These are phyloP conservation scores for Ceratotherium simum DNA, from an alignment of 2,113 vertebrate genomes.

Conservation along the genomic window DNA sequence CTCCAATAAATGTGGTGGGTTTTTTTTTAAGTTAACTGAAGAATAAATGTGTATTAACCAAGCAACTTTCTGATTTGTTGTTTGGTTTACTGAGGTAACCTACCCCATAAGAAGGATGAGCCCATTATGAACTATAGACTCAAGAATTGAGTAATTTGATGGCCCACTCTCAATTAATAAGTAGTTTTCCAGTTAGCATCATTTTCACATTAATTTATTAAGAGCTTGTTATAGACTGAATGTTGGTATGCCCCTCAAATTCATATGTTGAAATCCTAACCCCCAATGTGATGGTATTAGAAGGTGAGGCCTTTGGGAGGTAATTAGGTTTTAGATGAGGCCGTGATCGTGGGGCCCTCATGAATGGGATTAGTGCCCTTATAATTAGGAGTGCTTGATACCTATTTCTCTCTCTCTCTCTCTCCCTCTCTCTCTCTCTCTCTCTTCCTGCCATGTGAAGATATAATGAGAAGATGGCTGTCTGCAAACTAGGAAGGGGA, in stretches of 20 bases:
- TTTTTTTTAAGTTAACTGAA: neutral
- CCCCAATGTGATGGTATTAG: neutral
- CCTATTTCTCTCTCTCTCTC: neutral
- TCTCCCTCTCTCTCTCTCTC: neutral
- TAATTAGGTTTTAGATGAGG: neutral
- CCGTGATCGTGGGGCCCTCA: neutral
- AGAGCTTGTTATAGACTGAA: neutral
- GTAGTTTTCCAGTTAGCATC: neutral
- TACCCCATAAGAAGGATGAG: neutral
- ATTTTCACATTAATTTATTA: neutral
- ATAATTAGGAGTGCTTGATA: neutral
- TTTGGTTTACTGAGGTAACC: neutral
- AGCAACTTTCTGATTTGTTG: neutral
- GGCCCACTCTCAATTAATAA: neutral
- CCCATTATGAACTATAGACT: neutral
- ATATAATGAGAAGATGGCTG: neutral
- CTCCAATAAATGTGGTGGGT: neutral
- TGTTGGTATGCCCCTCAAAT: neutral
- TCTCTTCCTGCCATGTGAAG: neutral
- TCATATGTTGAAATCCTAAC: neutral
- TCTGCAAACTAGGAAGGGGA: neutral
- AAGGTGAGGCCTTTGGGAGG: neutral
- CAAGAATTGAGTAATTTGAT: neutral
- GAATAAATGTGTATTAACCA: neutral
- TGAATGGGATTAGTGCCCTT: neutral